Base-by-base conservation (phyloP, 2,888 invertebrate species). In the Cerastoderma edule region DNA sequence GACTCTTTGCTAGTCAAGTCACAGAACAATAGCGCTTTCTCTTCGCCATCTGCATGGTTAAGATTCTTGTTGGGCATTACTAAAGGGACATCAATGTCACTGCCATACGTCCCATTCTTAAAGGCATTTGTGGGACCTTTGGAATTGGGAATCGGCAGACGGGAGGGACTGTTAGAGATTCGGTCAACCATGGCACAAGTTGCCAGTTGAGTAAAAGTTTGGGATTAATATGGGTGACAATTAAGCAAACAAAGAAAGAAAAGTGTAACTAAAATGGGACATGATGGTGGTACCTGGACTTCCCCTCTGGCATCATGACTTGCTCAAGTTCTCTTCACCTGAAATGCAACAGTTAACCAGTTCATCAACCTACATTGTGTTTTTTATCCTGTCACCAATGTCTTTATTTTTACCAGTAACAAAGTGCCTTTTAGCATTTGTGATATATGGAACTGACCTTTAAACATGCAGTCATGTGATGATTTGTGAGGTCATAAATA, bases 91-190 rank as follows among this genome's bases (percentile, higher is more conserved):
- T 73, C 73, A 48, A 32, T 56, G 32, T 78, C 78, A 54, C 33
- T 69, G 32, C 65, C 75, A 67, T 64, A 75, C 22, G 75, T 72
- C 44, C 78, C 78, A 72, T 78, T 78, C 48, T 54, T 70, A 27
- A 78, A 30, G 16, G 69, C 46, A 50, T 63, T 69, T 39, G 73
- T 73, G 27, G 73, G 74, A 56, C 67, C 50, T 28, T 64, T 72
- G n/a, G 73, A 70, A 30, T 67, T 83, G 46, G 88, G 88, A 65
- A 89, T 73, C 35, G 89, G 89, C 57, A 89, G 87, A 63, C 86
- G 83, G 68, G 89, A 89, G 54, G 87, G 85, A 76, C 88, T 86
- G 57, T 83, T 85, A 54, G 88, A 76, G 65, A 85, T 80, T 67
- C 83, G 75, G 76, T 88, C 88, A 63, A 88, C 75, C 71, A 71